Conservation (phyloP, 2,113 vertebrate species). For the Neodontobutis hainanensis region DNA sequence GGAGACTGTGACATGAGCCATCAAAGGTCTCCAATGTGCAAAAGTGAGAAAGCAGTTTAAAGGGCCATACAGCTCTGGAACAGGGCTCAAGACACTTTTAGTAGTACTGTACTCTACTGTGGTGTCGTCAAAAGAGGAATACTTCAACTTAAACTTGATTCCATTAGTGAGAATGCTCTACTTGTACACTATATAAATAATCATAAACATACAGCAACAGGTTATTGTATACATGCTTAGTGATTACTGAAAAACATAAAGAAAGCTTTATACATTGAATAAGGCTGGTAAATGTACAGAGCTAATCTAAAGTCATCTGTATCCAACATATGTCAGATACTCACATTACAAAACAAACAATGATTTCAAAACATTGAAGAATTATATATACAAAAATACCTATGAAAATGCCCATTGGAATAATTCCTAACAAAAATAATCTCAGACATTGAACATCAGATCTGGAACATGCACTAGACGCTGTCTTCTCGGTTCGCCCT, state of each 20-base stretch:
- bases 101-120: not conserved
- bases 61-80: not conserved
- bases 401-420: conserved; percentile 79
- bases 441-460: conserved; percentile 73
- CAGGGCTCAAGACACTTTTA: not conserved
- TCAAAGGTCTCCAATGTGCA: conserved; percentile 2
- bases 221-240: conserved; percentile 89
- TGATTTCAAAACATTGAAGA: conserved; percentile 62
- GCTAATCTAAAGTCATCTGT: conserved; percentile 71
- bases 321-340: conserved; percentile 81
- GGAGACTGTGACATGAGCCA: not conserved
- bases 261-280: conserved; percentile 80
- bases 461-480: conserved; percentile 74
- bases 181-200: conserved; percentile 83
- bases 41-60: conserved; percentile 1
- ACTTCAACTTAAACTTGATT: conserved; percentile 76
- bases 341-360: conserved; percentile 73
- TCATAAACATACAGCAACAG: conserved; percentile 82
- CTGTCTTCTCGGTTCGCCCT: conserved; percentile 20
- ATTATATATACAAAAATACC: conserved; percentile 83
- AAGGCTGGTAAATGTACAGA: conserved; percentile 94
- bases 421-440: conserved; percentile 81
- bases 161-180: conserved; percentile 80
- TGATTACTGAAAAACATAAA: conserved; percentile 76
- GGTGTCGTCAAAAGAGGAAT: not conserved